Conservation (phyloP, 2,113 vertebrate species). For the Tinamus guttatus region DNA sequence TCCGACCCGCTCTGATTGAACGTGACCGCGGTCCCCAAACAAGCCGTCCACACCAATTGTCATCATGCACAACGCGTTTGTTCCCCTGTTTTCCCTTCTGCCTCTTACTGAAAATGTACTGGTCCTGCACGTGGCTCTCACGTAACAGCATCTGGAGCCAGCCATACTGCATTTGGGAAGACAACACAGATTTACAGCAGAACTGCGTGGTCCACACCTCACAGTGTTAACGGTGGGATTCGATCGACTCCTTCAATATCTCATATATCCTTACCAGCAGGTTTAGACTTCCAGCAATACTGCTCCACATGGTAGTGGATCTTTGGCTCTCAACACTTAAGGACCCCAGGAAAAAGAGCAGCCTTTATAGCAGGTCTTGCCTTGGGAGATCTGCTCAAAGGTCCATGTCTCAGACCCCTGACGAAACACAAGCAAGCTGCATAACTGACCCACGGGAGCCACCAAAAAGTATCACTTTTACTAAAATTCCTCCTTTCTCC, state of each 20-base stretch:
- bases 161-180: neutral
- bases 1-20: neutral
- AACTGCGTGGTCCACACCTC: neutral
- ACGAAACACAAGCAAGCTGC: fast-evolving
- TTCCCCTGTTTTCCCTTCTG: neutral
- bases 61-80: fast-evolving
- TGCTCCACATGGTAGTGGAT: neutral
- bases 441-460: neutral
- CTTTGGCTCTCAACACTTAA: neutral
- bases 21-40: neutral
- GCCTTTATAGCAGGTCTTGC: neutral
- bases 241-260: neutral
- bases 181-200: neutral
- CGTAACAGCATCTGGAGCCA: neutral
- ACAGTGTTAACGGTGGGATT: neutral
- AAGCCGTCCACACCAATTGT: fast-evolving
- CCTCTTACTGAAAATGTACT: neutral
- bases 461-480: neutral
- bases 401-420: neutral
- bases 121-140: neutral
- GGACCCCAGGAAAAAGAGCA: neutral
- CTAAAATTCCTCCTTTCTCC: neutral
- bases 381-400: neutral
- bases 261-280: neutral
- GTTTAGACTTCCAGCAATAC: neutral